These are phyloP conservation scores for Himalopsyche kuldschensis DNA, from an alignment of 2,888 invertebrate species.

Conservation along the genomic window DNA sequence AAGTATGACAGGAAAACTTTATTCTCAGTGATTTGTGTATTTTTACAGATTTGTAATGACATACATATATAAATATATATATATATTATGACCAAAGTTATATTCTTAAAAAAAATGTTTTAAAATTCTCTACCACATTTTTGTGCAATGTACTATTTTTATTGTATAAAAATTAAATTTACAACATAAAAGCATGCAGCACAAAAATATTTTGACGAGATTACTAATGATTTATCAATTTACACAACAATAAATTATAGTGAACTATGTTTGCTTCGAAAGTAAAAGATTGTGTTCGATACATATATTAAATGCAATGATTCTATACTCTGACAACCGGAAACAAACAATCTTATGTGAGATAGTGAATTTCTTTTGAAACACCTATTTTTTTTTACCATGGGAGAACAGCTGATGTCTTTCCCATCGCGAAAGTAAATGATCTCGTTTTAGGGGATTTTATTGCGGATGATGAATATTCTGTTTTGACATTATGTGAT, in stretches of 20 bases:
- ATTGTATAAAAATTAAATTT: too few species aligned
- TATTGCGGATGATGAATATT: conserved; percentile 31
- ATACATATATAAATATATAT: background rate
- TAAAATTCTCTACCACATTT: background rate
- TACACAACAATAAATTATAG: too few species aligned
- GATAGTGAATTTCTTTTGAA: background rate
- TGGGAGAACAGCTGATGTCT: conserved; percentile 12
- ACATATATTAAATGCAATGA: too few species aligned
- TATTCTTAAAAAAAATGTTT: background rate
- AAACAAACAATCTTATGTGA: background rate
- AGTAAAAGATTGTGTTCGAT: too few species aligned
- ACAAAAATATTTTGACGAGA: too few species aligned
- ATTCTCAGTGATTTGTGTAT: background rate
- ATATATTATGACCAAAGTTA: background rate
- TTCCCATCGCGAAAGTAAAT: conserved; percentile 47
- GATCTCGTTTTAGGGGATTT: conserved; percentile 63
- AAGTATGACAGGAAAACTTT: background rate
- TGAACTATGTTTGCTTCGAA: too few species aligned
- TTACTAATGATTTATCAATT: too few species aligned
- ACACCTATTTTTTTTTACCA: background rate
- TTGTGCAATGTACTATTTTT: background rate
- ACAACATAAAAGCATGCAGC: too few species aligned
- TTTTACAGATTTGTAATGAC: background rate
- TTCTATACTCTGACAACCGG: background rate
- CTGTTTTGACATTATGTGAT: conserved; percentile 49